These are phyloP conservation scores for Hesperophylax magnus DNA, from an alignment of 1,140 invertebrate species.

Conservation along the genomic window DNA sequence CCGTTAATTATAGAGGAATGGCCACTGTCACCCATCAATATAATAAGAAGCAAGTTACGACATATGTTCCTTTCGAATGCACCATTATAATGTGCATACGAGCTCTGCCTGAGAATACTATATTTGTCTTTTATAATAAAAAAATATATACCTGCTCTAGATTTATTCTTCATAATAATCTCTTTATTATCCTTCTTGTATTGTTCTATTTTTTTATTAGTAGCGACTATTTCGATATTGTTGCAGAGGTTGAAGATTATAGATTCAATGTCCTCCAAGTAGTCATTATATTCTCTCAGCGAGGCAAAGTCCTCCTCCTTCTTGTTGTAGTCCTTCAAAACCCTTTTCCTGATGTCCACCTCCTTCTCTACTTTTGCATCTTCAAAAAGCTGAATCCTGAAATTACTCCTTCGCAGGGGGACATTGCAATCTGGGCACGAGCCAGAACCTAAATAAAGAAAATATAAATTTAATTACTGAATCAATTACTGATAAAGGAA, in stretches of 20 bases:
- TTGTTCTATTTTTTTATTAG: constrained; percentile 92
- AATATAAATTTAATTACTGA: too few relatives aligned
- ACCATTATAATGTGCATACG: too few relatives aligned
- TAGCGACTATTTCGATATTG: constrained; percentile 91
- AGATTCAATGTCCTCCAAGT: constrained; percentile 92
- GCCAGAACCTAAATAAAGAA: constrained; percentile 82
- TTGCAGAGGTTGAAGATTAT: constrained; percentile 94
- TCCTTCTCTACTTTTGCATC: constrained; percentile 97
- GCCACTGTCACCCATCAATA: too few relatives aligned
- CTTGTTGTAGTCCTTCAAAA: constrained; percentile 93
- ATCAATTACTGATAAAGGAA: too few relatives aligned
- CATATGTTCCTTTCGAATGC: too few relatives aligned
- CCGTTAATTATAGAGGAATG: too few relatives aligned
- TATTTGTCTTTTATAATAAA: too few relatives aligned
- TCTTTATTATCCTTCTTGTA: constrained; percentile 96
- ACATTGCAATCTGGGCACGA: constrained; percentile 93
- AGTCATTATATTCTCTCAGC: constrained; percentile 91
- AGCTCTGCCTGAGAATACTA: too few relatives aligned
- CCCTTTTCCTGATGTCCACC: constrained; percentile 92
- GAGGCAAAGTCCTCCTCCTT: constrained; percentile 90
- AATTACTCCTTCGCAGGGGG: constrained; percentile 89
- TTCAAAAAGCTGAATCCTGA: constrained; percentile 96
- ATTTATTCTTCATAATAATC: constrained; percentile 89
- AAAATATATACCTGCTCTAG: constrained; percentile 70
- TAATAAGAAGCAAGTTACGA: too few relatives aligned